These are phyloP conservation scores for Rhynchopsitta pachyrhyncha DNA, from an alignment of 2,113 vertebrate species.

Conservation along the genomic window DNA sequence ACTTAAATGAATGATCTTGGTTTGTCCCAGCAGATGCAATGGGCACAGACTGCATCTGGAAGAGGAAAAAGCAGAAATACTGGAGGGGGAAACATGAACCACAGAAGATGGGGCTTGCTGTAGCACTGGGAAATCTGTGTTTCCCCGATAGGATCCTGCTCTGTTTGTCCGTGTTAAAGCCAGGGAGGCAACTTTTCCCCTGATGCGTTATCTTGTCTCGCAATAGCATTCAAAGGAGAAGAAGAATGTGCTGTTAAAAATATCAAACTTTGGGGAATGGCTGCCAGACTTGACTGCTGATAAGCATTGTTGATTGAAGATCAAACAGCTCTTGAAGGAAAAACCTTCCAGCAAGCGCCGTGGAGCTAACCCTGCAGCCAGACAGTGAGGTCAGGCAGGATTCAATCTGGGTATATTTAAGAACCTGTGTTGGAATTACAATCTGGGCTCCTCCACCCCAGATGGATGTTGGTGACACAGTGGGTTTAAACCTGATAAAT, in stretches of 20 bases:
- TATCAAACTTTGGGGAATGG: constrained; percentile 30
- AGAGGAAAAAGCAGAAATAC: background rate
- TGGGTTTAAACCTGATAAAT: constrained; percentile 28
- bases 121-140: background rate
- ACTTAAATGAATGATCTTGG: background rate
- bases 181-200: background rate
- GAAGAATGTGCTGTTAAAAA: constrained; percentile 61
- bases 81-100: background rate
- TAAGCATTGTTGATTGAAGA: constrained; percentile 36
- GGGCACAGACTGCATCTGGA: background rate
- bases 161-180: background rate
- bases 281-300: constrained; percentile 22
- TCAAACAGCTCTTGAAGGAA: constrained; percentile 27
- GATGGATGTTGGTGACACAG: background rate
- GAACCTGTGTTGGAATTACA: background rate
- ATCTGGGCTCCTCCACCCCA: background rate
- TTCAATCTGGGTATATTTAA: background rate
- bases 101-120: background rate
- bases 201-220: background rate
- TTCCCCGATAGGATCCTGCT: background rate
- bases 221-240: constrained; percentile 14
- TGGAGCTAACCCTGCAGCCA: background rate
- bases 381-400: background rate
- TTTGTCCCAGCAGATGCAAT: background rate
- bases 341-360: background rate